A percentile compares a stretch with the other conserved stretches of the same genome.
phyloP scores from a whole-genome alignment of 2,888 invertebrate genomes.

The Calameuta filiformis region DNA sequence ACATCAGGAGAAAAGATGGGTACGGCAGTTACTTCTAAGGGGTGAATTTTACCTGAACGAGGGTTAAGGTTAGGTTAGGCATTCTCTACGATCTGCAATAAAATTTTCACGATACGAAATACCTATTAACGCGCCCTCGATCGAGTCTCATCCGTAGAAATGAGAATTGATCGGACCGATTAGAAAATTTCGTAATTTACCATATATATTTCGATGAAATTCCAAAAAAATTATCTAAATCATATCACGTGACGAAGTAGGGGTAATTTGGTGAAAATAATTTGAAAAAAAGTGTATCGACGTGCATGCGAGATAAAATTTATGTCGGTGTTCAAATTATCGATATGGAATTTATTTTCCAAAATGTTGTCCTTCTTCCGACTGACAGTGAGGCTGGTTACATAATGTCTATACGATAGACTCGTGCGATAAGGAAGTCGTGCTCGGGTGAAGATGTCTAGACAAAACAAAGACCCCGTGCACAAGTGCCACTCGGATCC shows the following conservation, averaged over 20 bases:
- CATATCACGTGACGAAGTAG: background rate
- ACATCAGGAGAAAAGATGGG: background rate
- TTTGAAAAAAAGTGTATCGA: background rate
- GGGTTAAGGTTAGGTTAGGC: background rate
- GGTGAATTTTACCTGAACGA: background rate
- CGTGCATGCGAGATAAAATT: background rate
- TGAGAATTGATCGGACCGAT: background rate
- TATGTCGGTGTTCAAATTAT: background rate
- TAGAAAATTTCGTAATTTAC: background rate
- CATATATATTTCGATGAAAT: background rate
- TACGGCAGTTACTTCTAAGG: background rate
- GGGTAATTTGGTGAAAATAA: background rate
- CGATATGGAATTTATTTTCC: background rate
- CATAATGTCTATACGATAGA: background rate
- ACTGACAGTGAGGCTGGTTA: background rate
- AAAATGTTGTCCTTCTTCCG: background rate
- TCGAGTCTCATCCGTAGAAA: background rate
- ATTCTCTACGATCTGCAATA: background rate
- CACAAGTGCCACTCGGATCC: slow-evolving; percentile 78
- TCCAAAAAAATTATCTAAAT: background rate
- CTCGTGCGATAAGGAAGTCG: slow-evolving; percentile 20
- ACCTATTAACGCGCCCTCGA: background rate
- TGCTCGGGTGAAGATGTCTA: slow-evolving; percentile 46
- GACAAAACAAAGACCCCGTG: slow-evolving; percentile 71
- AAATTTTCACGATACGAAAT: background rate